phyloP scores from a whole-genome alignment of 2,113 vertebrate genomes.

The Laterallus jamaicensis region DNA sequence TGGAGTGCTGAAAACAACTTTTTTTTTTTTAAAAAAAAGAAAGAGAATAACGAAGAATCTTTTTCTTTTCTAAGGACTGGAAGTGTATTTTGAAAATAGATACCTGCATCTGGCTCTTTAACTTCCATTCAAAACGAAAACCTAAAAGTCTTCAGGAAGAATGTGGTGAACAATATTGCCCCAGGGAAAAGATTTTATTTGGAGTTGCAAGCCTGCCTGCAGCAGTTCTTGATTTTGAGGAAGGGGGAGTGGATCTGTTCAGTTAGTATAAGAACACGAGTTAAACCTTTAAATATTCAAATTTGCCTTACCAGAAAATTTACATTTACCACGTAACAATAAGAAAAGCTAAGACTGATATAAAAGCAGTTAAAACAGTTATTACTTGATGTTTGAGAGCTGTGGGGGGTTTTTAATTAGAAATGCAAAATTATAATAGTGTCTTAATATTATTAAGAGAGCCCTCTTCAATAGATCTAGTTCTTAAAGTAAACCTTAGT shows the following conservation, averaged over 20 bases:
- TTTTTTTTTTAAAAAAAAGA: background rate
- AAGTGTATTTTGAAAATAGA: slow-evolving; percentile 21
- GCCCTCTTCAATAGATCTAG: background rate
- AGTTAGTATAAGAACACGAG: background rate
- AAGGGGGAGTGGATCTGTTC: background rate
- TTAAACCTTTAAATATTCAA: background rate
- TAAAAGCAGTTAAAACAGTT: background rate
- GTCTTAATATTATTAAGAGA: too few species aligned
- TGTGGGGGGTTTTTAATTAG: background rate
- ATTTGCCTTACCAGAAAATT: background rate
- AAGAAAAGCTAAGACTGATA: background rate
- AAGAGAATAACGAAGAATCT: background rate
- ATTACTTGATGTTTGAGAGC: background rate
- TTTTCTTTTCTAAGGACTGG: background rate
- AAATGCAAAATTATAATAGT: background rate
- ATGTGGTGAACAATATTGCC: background rate
- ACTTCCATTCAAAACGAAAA: slow-evolving; percentile 12
- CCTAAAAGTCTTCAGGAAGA: slow-evolving; percentile 26
- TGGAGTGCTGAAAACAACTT: background rate
- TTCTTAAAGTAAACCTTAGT: background rate
- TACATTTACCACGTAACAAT: background rate
- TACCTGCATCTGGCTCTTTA: slow-evolving; percentile 27
- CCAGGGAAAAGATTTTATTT: slow-evolving; percentile 8
- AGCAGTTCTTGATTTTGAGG: background rate
- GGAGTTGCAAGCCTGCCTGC: background rate